phyloP scores from a whole-genome alignment of 1,140 invertebrate genomes.

The Lasioglossum baleicum region DNA sequence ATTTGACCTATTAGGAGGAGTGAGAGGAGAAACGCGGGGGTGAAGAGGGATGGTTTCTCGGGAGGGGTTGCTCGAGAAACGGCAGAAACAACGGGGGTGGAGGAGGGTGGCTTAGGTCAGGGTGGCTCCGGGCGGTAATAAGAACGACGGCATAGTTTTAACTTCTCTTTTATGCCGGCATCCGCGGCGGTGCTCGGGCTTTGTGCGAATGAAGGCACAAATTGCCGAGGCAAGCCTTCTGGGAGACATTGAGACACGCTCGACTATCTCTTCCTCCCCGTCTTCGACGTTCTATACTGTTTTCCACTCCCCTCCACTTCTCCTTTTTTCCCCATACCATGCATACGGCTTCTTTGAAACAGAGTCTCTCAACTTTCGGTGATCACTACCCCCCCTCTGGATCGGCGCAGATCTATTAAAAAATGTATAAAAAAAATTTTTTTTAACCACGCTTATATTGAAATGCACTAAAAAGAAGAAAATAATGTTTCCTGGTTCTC shows the following conservation, averaged over 20 bases:
- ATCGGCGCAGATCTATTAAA: too few relatives aligned
- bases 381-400: too few relatives aligned
- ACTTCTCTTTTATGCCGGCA: constrained; percentile 80
- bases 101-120: constrained; percentile 56
- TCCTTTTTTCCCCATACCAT: constrained; percentile 16
- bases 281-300: neutral
- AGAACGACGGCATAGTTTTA: constrained; percentile 81
- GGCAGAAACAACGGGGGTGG: neutral
- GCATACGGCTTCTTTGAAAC: constrained; percentile 29
- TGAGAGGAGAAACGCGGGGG: constrained; percentile 18
- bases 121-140: constrained; percentile 79
- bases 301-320: neutral
- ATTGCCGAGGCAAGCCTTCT: constrained; percentile 77
- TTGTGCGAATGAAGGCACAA: constrained; percentile 80
- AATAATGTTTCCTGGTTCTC: too few relatives aligned
- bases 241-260: constrained; percentile 80
- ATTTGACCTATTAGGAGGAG: constrained; percentile 72
- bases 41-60: neutral
- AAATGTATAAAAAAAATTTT: too few relatives aligned
- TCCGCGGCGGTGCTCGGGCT: constrained; percentile 74
- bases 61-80: constrained; percentile 22
- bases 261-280: constrained; percentile 49
- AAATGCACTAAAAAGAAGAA: too few relatives aligned
- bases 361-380: neutral
- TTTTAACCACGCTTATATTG: too few relatives aligned